Base-by-base conservation (phyloP, 2,797 vertebrate genomes). In the Nothura maculosa region DNA sequence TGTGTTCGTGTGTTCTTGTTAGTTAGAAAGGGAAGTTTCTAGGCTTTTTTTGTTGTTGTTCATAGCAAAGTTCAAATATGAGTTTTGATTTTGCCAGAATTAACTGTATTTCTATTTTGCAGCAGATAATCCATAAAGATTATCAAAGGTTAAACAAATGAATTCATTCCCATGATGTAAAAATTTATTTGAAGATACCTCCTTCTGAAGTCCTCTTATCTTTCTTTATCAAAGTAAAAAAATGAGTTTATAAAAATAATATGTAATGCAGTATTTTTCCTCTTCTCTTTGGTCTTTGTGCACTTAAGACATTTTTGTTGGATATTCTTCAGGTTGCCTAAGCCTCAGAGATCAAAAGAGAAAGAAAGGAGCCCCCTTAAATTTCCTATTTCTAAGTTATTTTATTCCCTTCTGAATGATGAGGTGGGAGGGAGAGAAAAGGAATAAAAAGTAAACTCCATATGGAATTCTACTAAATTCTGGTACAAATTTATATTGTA, bases 141-240 rank as follows among this genome's bases (percentile, higher is more conserved):
- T 93, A 38, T 60, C 57, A 85, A 85, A 91, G 43, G 57, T 77
- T 89, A 82, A 48, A 60, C 4, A 92, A 80, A 89, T n/a, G 10
- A 89, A 60, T 27, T 54, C 0, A 54, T 52, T 85, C 14, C 30
- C 61, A 62, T 1, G 11, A 9, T 89, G 55, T 38, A 80, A 38
- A 74, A 61, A 8, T 34, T 2, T 77, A 15, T 52, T 85, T 87
- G 67, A 70, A 84, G 16, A 25, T 91, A 28, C 27, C 7, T 81
- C 32, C 5, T 81, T 67, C 0, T 0, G 12, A 86, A 73, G 32
- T 52, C 6, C 20, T 88, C 25, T 54, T 78, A 43, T 13, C 21
- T 4, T 54, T 9, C 30, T 48, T 61, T 64, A 67, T 34, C 22
- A 27, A 24, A 24, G 5, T 42, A 30, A 89, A 88, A 88, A 81